These are phyloP conservation scores for Drosophila leontia DNA, from an alignment of 1,140 invertebrate species.

Conservation along the genomic window DNA sequence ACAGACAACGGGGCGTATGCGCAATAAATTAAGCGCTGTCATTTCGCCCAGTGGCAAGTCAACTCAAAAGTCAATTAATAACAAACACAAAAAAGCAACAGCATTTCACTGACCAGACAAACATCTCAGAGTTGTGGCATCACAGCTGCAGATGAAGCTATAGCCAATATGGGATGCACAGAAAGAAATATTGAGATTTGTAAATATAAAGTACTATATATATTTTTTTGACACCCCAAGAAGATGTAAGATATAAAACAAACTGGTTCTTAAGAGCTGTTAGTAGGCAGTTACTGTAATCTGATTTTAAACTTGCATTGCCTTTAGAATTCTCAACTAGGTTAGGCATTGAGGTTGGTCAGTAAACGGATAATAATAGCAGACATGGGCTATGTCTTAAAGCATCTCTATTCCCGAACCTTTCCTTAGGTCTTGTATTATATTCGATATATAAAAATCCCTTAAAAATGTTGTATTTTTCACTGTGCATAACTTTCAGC, in stretches of 20 bases:
- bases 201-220: too few relatives aligned
- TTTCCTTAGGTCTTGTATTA: too few relatives aligned
- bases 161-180: conserved; percentile 25
- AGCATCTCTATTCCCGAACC: too few relatives aligned
- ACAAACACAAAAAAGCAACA: conserved; percentile 52
- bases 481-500: not conserved
- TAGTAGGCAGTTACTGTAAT: too few relatives aligned
- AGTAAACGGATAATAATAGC: not conserved
- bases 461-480: not conserved
- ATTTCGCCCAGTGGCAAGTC: conserved; percentile 68
- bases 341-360: not conserved
- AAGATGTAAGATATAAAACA: not conserved
- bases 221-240: not conserved
- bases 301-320: not conserved
- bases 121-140: conserved; percentile 35
- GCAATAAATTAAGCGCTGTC: conserved; percentile 76
- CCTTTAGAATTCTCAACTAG: not conserved
- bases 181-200: not conserved
- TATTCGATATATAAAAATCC: too few relatives aligned
- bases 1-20: conserved; percentile 72
- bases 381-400: not conserved
- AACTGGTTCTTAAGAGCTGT: not conserved
- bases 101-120: conserved; percentile 41
- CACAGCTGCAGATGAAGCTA: conserved; percentile 38
- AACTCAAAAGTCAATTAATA: conserved; percentile 83